Base-by-base conservation (phyloP, 2,888 invertebrate species). In the Cryptocephalus primarius region DNA sequence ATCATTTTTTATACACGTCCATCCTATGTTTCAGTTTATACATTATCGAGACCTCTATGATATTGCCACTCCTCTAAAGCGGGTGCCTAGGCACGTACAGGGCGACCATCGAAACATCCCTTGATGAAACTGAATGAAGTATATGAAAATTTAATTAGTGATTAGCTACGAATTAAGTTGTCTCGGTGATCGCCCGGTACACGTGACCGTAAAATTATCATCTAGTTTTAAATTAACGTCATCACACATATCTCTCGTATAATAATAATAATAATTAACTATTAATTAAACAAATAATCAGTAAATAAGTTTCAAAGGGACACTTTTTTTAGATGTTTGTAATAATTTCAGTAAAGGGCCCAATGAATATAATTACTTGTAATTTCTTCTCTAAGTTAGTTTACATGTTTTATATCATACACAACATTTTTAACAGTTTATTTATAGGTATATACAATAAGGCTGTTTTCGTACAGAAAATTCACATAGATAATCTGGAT, bases 381-480 rank as follows among this genome's bases (percentile, higher is more conserved):
- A 52, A 12, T 36, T 36, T 36, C 12, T 47, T 54, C 54, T 48
- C 55, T 48, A 41, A 43, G 33, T 34, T 45, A 36, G 55, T 56
- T 52, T 51, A 54, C 48, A 52, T 54, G 48, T 56, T 52, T 55
- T 52, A 56, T 59, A 50, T 58, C 59, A 59, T 65, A 66, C 64
- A 67, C 64, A 66, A 65, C 63, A 64, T 64, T 61, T n/a, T 60
- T 58, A 66, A 66, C 64, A 66, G 62, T 48, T 50, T 65, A 64
- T 64, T 62, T 66, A 66, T 66, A 65, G 59, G 55, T 66, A 66
- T 66, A 62, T 67, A 65, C 65, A 66, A 61, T 53, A 58, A 51
- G 38, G 45, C 46, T 51, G 52, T 39, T 41, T 44, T 47, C 46
- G n/a, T 36, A 36, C 6, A 36, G n/a, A 11, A 11, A 11, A 36